These are phyloP conservation scores for Ceyx erithaca DNA, from an alignment of 2,797 vertebrate genomes.

Conservation along the genomic window DNA sequence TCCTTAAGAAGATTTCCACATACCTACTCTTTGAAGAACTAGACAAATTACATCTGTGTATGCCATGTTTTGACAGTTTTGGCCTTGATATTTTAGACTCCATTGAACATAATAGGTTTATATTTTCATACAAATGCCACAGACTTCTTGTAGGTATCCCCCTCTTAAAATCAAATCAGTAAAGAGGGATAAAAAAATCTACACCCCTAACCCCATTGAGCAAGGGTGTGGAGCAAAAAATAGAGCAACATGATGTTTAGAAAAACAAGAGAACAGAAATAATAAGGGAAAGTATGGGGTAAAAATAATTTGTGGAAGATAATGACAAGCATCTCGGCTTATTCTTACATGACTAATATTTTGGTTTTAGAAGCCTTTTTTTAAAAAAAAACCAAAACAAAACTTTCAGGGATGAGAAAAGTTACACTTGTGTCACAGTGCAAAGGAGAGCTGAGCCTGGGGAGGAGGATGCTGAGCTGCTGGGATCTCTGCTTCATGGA, in stretches of 20 bases:
- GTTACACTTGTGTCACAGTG: background rate
- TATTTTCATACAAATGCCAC: background rate
- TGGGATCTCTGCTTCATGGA: background rate
- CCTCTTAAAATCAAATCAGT: background rate
- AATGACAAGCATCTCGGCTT: background rate
- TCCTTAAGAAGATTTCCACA: background rate
- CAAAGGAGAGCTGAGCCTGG: background rate
- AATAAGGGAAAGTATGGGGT: background rate
- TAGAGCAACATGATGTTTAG: background rate
- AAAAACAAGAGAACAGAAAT: background rate
- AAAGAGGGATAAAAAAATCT: background rate
- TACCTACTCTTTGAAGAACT: background rate
- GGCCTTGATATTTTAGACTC: background rate
- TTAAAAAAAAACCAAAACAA: background rate
- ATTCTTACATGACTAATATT: background rate
- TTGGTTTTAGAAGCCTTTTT: background rate
- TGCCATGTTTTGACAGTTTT: background rate
- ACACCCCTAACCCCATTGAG: rapidly evolving
- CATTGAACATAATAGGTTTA: background rate
- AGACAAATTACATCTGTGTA: background rate
- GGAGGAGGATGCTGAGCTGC: background rate
- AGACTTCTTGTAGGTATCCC: background rate
- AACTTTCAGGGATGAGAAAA: background rate
- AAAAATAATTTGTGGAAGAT: background rate
- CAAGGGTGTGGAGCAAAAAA: background rate